Conservation (phyloP, 92 coral and sea anemone genomes). For the Anthopleura xanthogrammica region DNA sequence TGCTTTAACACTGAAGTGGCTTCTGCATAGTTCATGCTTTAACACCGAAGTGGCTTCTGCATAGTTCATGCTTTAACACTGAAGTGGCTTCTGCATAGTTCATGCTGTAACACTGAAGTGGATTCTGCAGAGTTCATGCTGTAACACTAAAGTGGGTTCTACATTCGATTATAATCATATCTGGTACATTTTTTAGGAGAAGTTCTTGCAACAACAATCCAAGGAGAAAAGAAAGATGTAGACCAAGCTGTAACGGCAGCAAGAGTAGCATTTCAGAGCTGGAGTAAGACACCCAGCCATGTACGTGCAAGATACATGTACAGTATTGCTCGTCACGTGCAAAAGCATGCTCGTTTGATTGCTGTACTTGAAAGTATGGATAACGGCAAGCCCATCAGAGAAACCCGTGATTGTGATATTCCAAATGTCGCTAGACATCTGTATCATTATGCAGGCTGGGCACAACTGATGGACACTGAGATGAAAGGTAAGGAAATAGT, state of each 20-base stretch:
- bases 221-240: conserved; percentile 86
- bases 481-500: conserved; percentile 65
- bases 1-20: no score
- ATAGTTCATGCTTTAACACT: no score
- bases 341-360: conserved; percentile 91
- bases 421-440: conserved; percentile 93
- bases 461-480: conserved; percentile 94
- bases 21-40: no score
- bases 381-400: conserved; percentile 94
- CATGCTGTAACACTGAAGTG: no score
- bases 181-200: conserved; percentile 49
- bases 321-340: conserved; percentile 97
- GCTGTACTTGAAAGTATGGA: conserved; percentile 94
- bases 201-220: conserved; percentile 85
- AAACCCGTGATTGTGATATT: conserved; percentile 89
- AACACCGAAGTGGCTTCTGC: no score
- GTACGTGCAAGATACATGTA: conserved; percentile 89
- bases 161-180: background rate
- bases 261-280: conserved; percentile 77
- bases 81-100: no score
- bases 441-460: conserved; percentile 99
- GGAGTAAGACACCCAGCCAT: conserved; percentile 93
- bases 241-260: conserved; percentile 90
- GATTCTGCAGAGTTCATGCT: no score
- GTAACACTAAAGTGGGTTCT: no score